These are phyloP conservation scores for Menura novaehollandiae DNA, from an alignment of 2,113 vertebrate species.

Conservation along the genomic window DNA sequence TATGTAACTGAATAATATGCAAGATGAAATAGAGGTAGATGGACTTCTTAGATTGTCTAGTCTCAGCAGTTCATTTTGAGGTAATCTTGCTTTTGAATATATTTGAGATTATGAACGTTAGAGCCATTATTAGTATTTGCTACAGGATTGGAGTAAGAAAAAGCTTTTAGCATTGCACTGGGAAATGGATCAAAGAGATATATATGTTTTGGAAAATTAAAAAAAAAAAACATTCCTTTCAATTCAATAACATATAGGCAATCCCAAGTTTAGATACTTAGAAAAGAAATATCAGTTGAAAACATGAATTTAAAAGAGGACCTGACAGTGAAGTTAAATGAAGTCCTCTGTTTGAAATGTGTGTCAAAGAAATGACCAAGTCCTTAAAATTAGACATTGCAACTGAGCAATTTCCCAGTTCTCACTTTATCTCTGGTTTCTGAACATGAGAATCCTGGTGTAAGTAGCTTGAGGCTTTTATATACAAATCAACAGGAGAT, in stretches of 20 bases:
- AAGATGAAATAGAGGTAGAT: slow-evolving; percentile 22
- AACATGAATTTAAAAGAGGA: neutral
- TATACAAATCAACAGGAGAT: neutral
- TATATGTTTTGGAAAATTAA: neutral
- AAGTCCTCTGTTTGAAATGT: neutral
- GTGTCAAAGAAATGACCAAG: neutral
- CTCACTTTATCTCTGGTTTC: neutral
- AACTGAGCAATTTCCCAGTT: neutral
- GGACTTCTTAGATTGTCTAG: slow-evolving; percentile 28
- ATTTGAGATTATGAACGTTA: neutral
- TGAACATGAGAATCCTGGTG: neutral
- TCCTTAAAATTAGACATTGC: neutral
- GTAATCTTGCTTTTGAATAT: slow-evolving; percentile 1
- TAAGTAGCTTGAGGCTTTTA: neutral
- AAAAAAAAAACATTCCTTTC: neutral
- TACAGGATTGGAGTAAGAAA: neutral
- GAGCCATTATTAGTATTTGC: neutral
- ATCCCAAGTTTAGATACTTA: neutral
- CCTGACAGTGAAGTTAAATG: neutral
- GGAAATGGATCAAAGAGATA: neutral
- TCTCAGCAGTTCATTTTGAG: slow-evolving; percentile 1
- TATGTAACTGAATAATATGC: neutral
- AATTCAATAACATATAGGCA: neutral
- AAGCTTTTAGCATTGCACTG: neutral
- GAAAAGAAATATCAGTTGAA: neutral